These are phyloP conservation scores for Elmis aenea DNA, from an alignment of 2,888 invertebrate genomes.

Conservation along the genomic window DNA sequence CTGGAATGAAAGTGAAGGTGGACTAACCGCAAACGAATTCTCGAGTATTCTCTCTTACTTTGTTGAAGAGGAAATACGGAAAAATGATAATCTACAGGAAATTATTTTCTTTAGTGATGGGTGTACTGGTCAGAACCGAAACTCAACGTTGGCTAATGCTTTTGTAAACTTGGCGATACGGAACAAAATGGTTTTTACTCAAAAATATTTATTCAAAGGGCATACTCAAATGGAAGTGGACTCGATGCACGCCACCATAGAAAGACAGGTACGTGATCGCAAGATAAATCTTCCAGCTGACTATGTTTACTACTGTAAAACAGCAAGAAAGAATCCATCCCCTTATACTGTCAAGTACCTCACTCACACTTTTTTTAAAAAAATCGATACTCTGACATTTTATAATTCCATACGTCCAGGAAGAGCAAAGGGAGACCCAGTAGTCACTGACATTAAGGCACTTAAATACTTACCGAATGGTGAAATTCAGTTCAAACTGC, in stretches of 20 bases:
- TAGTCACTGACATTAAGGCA: conserved; percentile 12
- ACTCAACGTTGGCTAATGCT: conserved; percentile 26
- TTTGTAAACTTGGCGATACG: conserved; percentile 21
- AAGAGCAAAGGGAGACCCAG: conserved; percentile 7
- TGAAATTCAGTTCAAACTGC: conserved; percentile 8
- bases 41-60: too few relatives aligned
- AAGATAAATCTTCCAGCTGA: conserved; percentile 20
- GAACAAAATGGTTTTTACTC: conserved; percentile 21
- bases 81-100: too few relatives aligned
- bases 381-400: conserved; percentile 3
- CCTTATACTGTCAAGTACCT: conserved; percentile 23
- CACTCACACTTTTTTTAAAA: conserved; percentile 16
- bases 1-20: too few relatives aligned
- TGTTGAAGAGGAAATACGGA: too few relatives aligned
- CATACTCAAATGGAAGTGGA: conserved; percentile 35
- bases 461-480: conserved; percentile 9
- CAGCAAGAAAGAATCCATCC: conserved; percentile 15
- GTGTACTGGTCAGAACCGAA: conserved; percentile 29
- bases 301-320: conserved; percentile 18
- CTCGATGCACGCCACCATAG: conserved; percentile 28
- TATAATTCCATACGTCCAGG: conserved; percentile 10
- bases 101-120: conserved; percentile 31
- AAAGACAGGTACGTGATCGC: conserved; percentile 19
- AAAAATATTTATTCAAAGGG: conserved; percentile 30
- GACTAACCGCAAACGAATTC: too few relatives aligned